A percentile compares a stretch with the other conserved stretches of the same genome.
These are phyloP conservation scores for Drosophila lutescens DNA, from an alignment of 2,888 invertebrate genomes.

Conservation along the genomic window DNA sequence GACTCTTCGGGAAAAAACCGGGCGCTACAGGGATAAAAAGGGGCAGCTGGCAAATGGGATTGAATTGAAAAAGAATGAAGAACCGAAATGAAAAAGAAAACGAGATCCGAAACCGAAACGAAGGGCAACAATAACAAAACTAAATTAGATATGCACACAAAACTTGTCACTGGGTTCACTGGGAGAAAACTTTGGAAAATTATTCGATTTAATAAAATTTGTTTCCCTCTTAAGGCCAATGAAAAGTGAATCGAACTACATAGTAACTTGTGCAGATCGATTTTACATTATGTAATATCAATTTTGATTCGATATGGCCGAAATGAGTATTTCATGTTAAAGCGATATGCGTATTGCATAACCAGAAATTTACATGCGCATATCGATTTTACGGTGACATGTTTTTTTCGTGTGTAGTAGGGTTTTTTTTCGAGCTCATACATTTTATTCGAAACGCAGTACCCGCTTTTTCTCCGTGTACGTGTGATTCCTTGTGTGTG, in stretches of 20 bases:
- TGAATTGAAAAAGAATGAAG: conserved; percentile 58
- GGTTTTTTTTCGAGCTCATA: too few species aligned
- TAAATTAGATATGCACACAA: conserved; percentile 77
- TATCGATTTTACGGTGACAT: too few species aligned
- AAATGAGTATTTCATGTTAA: too few species aligned
- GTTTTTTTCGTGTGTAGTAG: too few species aligned
- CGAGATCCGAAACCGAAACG: conserved; percentile 13
- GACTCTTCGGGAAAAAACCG: conserved; percentile 18
- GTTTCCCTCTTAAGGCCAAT: too few species aligned
- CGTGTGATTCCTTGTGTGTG: conserved; percentile 15
- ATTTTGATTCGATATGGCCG: too few species aligned
- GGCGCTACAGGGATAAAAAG: not conserved
- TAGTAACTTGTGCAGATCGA: too few species aligned
- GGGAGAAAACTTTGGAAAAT: not conserved
- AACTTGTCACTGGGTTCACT: conserved; percentile 39
- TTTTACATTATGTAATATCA: too few species aligned
- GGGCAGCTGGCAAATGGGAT: conserved; percentile 47
- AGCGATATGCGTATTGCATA: too few species aligned
- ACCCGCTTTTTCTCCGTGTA: not conserved
- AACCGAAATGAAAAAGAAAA: conserved; percentile 52
- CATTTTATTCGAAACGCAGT: not conserved
- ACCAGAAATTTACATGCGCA: too few species aligned
- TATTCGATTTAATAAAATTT: too few species aligned
- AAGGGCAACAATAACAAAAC: conserved; percentile 68
- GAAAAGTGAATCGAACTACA: too few species aligned